Evolutionary conservation across 1,140 invertebrate species (phyloP), one percentile per base, ranked within the genome.

Genomic region (Elysia chlorotica): DNA sequence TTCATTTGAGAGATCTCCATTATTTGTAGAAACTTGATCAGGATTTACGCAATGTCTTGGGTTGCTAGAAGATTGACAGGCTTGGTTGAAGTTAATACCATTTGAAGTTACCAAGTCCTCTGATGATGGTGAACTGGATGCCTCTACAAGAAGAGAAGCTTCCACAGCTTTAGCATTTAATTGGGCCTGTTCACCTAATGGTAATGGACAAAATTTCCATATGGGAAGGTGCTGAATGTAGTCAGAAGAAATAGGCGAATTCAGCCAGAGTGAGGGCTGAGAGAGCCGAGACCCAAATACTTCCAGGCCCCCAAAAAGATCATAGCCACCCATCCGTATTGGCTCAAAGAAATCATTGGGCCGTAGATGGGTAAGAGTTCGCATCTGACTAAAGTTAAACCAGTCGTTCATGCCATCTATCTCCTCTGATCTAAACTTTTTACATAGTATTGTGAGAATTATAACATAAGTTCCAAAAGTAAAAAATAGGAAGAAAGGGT

Each of bases 141-240:
- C n/a, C n/a, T n/a, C n/a, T n/a, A n/a, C n/a, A n/a, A n/a, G n/a
- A n/a, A n/a, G n/a, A n/a, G n/a, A n/a, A n/a, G n/a, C n/a, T n/a
- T n/a, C n/a, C n/a, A n/a, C n/a, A n/a, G n/a, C n/a, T n/a, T n/a
- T n/a, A n/a, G n/a, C 59, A 35, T 53, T 74, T 75, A 28, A 62
- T 59, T 3, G 30, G 25, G 74, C 73, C 66, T 30, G 10, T 68
- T 68, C 62, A 59, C 36, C 65, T 35, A 72, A 25, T 0, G 37
- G 36, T 30, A 61, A 21, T 31, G 65, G 53, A 21, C 48, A 69
- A 74, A 85, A 87, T n/a, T 77, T 83, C 90, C 90, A 91, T 5
- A 88, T 83, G 6, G 89, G 89, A n/a, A 91, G 80, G 59, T 89
- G 79, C 65, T 88, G 87, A 30, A 91, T 87, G 75, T 91, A 91